Conservation (phyloP, 1,140 invertebrate species). For the Drosophila sp. region DNA sequence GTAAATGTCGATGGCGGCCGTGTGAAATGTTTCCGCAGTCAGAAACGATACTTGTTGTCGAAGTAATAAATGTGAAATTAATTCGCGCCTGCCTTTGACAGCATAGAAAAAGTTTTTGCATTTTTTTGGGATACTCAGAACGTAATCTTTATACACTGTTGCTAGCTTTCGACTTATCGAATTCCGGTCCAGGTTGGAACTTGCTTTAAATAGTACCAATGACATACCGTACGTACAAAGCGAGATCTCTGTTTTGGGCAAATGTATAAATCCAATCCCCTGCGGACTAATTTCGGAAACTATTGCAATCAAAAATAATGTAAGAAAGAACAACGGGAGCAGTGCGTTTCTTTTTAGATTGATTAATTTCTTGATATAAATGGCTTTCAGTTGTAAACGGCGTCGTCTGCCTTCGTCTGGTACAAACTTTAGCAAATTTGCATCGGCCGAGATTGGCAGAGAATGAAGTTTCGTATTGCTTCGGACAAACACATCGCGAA, state of each 20-base stretch:
- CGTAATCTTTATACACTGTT: background rate
- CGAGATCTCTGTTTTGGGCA: background rate
- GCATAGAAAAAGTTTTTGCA: background rate
- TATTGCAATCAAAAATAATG: background rate
- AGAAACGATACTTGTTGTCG: background rate
- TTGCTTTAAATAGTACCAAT: background rate
- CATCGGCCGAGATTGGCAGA: background rate
- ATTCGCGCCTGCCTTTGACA: constrained; percentile 5
- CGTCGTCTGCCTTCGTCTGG: background rate
- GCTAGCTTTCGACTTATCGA: background rate
- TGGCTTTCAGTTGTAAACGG: background rate
- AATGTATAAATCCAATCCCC: background rate
- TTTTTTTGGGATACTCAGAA: background rate
- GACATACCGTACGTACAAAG: background rate
- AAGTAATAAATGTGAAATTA: background rate
- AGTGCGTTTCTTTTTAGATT: background rate
- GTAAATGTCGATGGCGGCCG: background rate
- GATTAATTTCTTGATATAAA: background rate
- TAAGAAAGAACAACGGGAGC: background rate
- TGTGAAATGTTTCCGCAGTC: constrained; percentile 9
- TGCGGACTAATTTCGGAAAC: background rate
- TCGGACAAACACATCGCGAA: constrained; percentile 18
- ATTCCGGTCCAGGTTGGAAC: background rate
- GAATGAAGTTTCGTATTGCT: background rate
- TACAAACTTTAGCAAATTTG: background rate